Conservation (phyloP, 2,113 vertebrate genomes). For the Xyliphius kryptos region DNA sequence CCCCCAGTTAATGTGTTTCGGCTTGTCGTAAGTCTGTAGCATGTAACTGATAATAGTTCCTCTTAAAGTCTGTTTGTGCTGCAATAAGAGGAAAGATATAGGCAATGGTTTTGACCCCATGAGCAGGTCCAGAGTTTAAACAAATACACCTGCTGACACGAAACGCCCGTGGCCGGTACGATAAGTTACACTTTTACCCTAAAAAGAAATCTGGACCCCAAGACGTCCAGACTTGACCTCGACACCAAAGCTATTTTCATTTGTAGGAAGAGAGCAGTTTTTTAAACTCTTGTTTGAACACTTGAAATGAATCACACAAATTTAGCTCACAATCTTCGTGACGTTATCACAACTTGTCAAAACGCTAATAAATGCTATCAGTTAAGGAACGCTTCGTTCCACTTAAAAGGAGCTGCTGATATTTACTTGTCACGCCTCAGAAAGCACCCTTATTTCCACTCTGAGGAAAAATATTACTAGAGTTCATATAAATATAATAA, state of each 20-base stretch:
- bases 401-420: constrained; percentile 47
- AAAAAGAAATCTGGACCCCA: neutral
- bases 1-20: constrained; percentile 7
- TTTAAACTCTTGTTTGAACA: neutral
- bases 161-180: neutral
- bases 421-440: constrained; percentile 52
- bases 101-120: constrained; percentile 47
- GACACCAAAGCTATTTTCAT: neutral
- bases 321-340: constrained; percentile 2
- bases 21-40: constrained; percentile 40
- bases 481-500: neutral
- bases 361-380: constrained; percentile 6
- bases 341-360: constrained; percentile 5
- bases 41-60: constrained; percentile 1
- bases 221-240: too few species aligned
- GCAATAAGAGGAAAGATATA: constrained; percentile 35
- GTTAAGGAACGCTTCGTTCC: neutral
- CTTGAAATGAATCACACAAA: neutral
- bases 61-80: constrained; percentile 45
- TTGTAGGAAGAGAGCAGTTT: too few species aligned
- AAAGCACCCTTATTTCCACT: constrained; percentile 7
- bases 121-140: constrained; percentile 46
- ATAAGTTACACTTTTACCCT: neutral
- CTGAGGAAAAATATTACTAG: neutral
- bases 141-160: constrained; percentile 58